Evolutionary conservation across 2,888 invertebrate genomes (phyloP), one percentile per base, ranked within the genome.

Genomic region (Charanyca ferruginea): DNA sequence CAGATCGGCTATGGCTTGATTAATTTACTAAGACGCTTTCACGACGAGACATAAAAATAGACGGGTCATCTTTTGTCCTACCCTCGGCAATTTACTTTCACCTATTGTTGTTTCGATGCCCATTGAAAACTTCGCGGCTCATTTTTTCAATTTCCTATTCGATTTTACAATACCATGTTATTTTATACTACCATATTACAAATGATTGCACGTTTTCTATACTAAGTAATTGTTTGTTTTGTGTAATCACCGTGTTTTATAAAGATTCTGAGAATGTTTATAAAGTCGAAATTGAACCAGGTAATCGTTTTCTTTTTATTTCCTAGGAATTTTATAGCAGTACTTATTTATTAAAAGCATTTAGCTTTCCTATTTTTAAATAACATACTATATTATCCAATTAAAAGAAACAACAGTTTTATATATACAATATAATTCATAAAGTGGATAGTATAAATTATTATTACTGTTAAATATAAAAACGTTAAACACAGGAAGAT

Each of bases 1-100:
- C 75, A 70, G 38, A 78, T 74, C 87, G 83, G 88, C 90, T 87
- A 89, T 82, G 87, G 79, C 84, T 85, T 85, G 85, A 93, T 93
- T 93, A 93, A 93, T 92, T 91, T 86, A 89, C 88, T 87, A 87
- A 90, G 89, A 88, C 60, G 83, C 86, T 90, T 92, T 89, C 89
- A 83, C 85, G 70, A 83, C 80, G 73, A 77, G 79, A 89, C 87
- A 89, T 87, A 90, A 90, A 91, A 90, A 91, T 87, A 87, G 89
- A 88, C 87, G 73, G 83, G 77, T 74, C 85, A 83, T 80, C 85
- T 86, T 88, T 90, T 86, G 86, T 89, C 85, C 85, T 85, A 85
- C 84, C 78, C 77, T 65, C 64, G 66, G 80, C 83, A 84, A 87
- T 89, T 89, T 83, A 72, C 92, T 92, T 92, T 93, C 92, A 87